Evolutionary conservation across 2,888 invertebrate genomes (phyloP).

Genomic region (Neelides folsomi): DNA sequence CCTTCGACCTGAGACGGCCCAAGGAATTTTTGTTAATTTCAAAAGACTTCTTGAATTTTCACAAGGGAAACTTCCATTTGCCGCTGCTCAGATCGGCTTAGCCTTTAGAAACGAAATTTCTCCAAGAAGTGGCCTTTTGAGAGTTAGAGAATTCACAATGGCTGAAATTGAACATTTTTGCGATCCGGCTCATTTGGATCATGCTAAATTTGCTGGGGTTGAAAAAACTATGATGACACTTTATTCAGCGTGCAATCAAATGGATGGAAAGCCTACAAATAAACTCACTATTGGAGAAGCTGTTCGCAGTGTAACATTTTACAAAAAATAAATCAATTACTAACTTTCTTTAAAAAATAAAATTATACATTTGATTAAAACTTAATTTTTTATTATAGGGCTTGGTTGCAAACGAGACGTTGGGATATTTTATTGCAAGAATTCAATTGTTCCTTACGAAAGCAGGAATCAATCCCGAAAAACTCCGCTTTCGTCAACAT

Average conservation of each 20-base stretch:
- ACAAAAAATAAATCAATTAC: neutral
- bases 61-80: slow-evolving; percentile 89
- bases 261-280: slow-evolving; percentile 84
- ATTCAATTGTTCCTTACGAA: slow-evolving; percentile 78
- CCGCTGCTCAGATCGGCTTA: slow-evolving; percentile 96
- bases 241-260: slow-evolving; percentile 92
- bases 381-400: no score
- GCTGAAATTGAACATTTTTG: slow-evolving; percentile 99
- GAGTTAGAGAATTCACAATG: slow-evolving; percentile 98
- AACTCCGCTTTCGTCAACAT: slow-evolving; percentile 90
- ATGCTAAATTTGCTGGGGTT: slow-evolving; percentile 74
- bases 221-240: slow-evolving; percentile 62
- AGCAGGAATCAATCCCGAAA: slow-evolving; percentile 70
- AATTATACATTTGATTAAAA: no score
- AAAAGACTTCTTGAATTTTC: slow-evolving; percentile 94
- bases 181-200: slow-evolving; percentile 73
- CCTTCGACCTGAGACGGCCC: slow-evolving; percentile 95
- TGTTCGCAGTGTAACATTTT: slow-evolving; percentile 48
- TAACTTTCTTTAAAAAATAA: no score
- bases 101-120: slow-evolving; percentile 99
- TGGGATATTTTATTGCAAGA: slow-evolving; percentile 95
- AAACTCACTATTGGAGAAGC: slow-evolving; percentile 71
- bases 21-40: slow-evolving; percentile 99
- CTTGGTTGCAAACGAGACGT: slow-evolving; percentile 87
- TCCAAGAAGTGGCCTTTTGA: slow-evolving; percentile 83